These are phyloP conservation scores for Cephus nigrinus DNA, from an alignment of 2,888 invertebrate genomes.

Conservation along the genomic window DNA sequence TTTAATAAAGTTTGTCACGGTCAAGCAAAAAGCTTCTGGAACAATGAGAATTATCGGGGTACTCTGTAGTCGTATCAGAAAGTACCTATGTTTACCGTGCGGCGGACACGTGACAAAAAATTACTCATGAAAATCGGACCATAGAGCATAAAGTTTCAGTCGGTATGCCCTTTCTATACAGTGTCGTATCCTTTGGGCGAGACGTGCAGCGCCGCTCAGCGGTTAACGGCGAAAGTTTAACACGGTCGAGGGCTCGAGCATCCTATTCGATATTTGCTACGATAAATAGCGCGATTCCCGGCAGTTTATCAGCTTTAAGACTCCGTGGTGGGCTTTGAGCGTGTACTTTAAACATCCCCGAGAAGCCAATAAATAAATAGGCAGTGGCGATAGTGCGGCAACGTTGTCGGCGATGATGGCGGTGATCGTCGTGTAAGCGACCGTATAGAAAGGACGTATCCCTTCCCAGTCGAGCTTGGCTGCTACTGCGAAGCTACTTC, in stretches of 20 bases:
- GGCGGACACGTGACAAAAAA: background rate
- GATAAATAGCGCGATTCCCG: background rate
- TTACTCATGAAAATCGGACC: background rate
- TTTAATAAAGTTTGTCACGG: background rate
- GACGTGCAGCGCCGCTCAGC: background rate
- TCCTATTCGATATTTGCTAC: background rate
- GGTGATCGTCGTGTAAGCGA: background rate
- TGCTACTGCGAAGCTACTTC: background rate
- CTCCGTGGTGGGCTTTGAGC: background rate
- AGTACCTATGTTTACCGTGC: background rate
- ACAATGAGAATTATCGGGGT: background rate
- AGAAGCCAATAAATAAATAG: slow-evolving; percentile 44
- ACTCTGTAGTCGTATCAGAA: background rate
- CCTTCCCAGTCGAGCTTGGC: background rate
- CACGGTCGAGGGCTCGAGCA: background rate
- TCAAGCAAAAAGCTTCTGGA: background rate
- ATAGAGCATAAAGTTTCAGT: background rate
- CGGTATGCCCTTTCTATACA: background rate
- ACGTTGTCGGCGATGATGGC: background rate
- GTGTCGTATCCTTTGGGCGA: background rate
- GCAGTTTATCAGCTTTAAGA: background rate
- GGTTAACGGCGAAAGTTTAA: background rate
- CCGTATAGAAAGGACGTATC: background rate
- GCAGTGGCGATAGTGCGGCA: slow-evolving; percentile 14
- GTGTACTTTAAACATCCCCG: background rate